Evolutionary conservation across 2,888 invertebrate species (phyloP).

Genomic region (Eilema griseolum): DNA sequence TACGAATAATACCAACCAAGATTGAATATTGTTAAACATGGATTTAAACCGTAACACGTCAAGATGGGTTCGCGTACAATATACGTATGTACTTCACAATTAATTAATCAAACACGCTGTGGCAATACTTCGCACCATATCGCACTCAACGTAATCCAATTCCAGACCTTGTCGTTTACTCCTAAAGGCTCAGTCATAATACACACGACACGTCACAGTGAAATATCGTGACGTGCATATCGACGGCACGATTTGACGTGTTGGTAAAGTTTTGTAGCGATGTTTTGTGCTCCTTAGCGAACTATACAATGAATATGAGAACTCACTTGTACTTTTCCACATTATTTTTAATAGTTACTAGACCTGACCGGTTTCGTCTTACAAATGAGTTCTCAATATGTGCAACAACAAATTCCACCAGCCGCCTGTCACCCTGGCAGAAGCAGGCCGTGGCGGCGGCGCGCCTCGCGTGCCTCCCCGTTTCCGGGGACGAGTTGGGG

Average conservation of each 20-base stretch:
- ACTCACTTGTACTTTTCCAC: too few species aligned
- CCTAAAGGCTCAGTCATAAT: not conserved
- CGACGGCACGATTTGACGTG: not conserved
- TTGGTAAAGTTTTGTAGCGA: not conserved
- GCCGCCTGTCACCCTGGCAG: too few species aligned
- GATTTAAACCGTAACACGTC: not conserved
- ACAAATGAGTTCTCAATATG: too few species aligned
- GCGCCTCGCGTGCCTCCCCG: too few species aligned
- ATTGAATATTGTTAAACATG: constrained; percentile 1
- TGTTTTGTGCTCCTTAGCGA: not conserved
- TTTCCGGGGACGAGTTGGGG: too few species aligned
- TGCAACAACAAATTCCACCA: too few species aligned
- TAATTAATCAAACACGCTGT: constrained; percentile 10
- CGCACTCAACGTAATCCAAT: not conserved
- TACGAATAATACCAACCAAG: not conserved
- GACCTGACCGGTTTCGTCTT: too few species aligned
- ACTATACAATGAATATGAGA: too few species aligned
- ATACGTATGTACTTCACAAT: not conserved
- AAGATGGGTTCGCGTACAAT: not conserved
- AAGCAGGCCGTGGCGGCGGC: too few species aligned
- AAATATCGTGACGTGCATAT: not conserved
- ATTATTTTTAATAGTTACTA: too few species aligned
- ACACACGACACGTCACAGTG: not conserved
- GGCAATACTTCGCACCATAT: constrained; percentile 1
- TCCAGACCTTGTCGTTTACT: not conserved